Evolutionary conservation across 2,797 vertebrate species (phyloP).

Genomic region (Selene dorsalis): DNA sequence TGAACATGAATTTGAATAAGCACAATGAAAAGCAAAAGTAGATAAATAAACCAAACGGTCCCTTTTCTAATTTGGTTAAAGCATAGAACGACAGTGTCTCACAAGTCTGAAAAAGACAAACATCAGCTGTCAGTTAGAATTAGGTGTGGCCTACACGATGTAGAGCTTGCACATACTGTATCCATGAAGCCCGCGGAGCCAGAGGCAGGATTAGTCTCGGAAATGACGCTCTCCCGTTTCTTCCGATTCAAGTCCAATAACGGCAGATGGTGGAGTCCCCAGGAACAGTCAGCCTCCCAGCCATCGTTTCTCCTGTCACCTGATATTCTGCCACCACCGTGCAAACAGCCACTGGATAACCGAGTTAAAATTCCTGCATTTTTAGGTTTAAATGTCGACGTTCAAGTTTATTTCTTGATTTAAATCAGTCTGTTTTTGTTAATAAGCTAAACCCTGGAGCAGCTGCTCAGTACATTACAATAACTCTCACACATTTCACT

Average conservation of each 20-base stretch:
- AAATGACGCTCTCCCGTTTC: constrained; percentile 35
- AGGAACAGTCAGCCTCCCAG: constrained; percentile 39
- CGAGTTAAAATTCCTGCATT: constrained; percentile 27
- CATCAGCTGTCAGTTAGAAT: constrained; percentile 25
- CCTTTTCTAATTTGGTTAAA: constrained; percentile 30
- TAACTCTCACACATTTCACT: neutral
- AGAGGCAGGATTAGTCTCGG: constrained; percentile 39
- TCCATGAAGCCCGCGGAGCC: constrained; percentile 36
- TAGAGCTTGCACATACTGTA: constrained; percentile 31
- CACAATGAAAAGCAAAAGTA: neutral
- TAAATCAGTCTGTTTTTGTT: neutral
- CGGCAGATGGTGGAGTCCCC: constrained; percentile 57
- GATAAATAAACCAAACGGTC: neutral
- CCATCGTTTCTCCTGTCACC: constrained; percentile 37
- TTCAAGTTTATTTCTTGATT: constrained; percentile 10
- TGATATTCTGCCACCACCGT: constrained; percentile 21
- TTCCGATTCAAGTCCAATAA: constrained; percentile 29
- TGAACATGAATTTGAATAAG: constrained; percentile 27
- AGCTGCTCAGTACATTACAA: neutral
- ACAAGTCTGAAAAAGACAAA: constrained; percentile 15
- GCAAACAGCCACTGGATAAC: constrained; percentile 29
- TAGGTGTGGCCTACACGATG: constrained; percentile 17
- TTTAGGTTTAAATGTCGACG: constrained; percentile 27
- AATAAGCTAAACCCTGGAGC: neutral
- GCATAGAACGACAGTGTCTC: constrained; percentile 5